Evolutionary conservation across 2,888 invertebrate genomes (phyloP), one percentile per base, ranked within the genome.

Genomic region (Andrena fulva): DNA sequence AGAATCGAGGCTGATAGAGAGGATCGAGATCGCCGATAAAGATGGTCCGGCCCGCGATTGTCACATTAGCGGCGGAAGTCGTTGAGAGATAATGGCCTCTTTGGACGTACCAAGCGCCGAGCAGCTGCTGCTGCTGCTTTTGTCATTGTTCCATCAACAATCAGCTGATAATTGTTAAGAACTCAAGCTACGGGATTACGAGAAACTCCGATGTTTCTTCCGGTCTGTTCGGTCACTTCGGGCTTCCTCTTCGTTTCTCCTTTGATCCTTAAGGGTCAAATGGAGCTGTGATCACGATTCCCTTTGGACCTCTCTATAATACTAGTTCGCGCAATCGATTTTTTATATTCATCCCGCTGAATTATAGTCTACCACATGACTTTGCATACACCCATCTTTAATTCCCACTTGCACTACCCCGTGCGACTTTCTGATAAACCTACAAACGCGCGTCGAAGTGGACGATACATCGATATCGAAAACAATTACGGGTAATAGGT

Each of bases 1-100:
- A 67, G 35, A 54, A 67, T 71, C 72, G 72, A 63, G 77, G 60
- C 63, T 54, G 79, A 78, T 76, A 73, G 73, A 77, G 78, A 82
- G 80, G 69, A 85, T 80, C 85, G 82, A 69, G 80, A 84, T 89
- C 84, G 77, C 82, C 83, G 88, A 88, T 88, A 85, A 87, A 80
- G 87, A 89, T 88, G 84, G 84, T 82, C 77, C 85, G 82, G 80
- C 77, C 77, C 79, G 79, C 81, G 87, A 85, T 87, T 86, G 88
- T 84, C 84, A 73, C 77, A 88, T 86, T 84, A 83, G 75, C 86
- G 77, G 63, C 87, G 87, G 87, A 88, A 88, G 87, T 88, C 76
- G 86, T 88, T 89, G 72, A 76, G 60, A 81, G 83, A 87, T 87
- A 88, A 88, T 88, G 77, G 79, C 85, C 83, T 78, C 87, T 87